Percentiles rank a stretch among this genome's conserved stretches.
phyloP scores from a whole-genome alignment of 2,113 vertebrate species.

The sheep (Ovis aries) region ARS-UI_Ramb_v3.0 NC_056061.1:68185001-68185500 shows the following conservation, averaged over 20 bases:
- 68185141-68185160: not conserved
- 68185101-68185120: not conserved
- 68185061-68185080: not conserved
- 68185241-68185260: not conserved
- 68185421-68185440: not conserved
- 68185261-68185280: not conserved
- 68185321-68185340: not conserved
- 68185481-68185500: fast-evolving
- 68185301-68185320: not conserved
- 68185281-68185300: not conserved
- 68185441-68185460: not conserved
- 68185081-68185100: not conserved
- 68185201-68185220: not conserved
- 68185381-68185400: not conserved
- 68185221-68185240: not conserved
- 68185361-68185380: not conserved
- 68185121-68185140: not conserved
- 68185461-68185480: not conserved
- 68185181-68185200: not conserved
- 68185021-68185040: not conserved
- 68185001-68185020: not conserved
- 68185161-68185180: not conserved
- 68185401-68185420: not conserved
- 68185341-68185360: not conserved
- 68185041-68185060: not conserved